Conservation (phyloP, 2,888 invertebrate species). For the Neoascia interrupta region DNA sequence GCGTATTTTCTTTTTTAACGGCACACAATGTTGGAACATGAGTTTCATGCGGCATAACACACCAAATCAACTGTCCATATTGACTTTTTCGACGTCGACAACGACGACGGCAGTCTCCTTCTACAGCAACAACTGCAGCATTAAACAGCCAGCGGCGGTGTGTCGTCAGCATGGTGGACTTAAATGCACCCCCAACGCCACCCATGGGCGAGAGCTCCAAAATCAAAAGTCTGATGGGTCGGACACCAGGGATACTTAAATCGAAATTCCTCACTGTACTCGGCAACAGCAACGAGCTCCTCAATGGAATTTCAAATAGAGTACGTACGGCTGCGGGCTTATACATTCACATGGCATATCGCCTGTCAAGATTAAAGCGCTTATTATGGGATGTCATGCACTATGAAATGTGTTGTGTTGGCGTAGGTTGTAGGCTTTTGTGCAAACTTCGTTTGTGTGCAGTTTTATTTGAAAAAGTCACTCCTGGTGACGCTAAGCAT, state of each 20-base stretch:
- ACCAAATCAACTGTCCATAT: conserved; percentile 20
- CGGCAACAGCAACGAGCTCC: conserved; percentile 80
- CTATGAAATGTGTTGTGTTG: conserved; percentile 16
- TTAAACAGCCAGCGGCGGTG: too few relatives aligned
- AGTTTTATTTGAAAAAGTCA: conserved; percentile 11
- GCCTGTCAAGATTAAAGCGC: conserved; percentile 37
- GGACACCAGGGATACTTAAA: conserved; percentile 80
- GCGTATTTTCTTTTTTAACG: neutral
- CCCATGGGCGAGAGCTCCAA: conserved; percentile 78
- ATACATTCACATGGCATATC: neutral
- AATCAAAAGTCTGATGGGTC: conserved; percentile 80
- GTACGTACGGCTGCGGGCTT: conserved; percentile 73
- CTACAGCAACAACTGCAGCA: too few relatives aligned
- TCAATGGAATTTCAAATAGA: conserved; percentile 80
- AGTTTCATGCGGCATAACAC: conserved; percentile 14
- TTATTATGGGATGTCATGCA: conserved; percentile 38
- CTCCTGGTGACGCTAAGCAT: too few relatives aligned
- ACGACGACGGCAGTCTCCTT: too few relatives aligned
- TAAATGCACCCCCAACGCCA: conserved; percentile 74
- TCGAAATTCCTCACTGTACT: conserved; percentile 80
- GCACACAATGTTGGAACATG: neutral
- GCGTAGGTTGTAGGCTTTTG: conserved; percentile 38
- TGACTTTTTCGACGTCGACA: conserved; percentile 20
- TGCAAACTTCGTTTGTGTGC: conserved; percentile 30
- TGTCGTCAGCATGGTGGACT: conserved; percentile 66